A percentile compares a stretch with the other conserved stretches of the same genome.
Conservation (phyloP, 2,797 vertebrate genomes). For the Muraenolepis orangiensis region DNA sequence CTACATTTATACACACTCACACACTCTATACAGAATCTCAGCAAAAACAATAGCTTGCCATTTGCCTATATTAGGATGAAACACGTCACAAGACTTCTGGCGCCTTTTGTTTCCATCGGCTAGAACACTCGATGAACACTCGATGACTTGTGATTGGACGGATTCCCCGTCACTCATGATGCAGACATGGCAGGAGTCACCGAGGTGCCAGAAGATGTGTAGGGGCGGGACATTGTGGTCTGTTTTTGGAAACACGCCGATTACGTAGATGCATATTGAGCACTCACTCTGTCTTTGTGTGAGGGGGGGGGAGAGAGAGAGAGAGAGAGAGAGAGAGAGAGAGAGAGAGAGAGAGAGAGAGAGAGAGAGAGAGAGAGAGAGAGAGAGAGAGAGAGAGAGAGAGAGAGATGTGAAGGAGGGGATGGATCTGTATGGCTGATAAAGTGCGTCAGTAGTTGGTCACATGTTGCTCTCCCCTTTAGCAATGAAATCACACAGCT, state of each 20-base stretch:
- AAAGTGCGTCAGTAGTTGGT: constrained; percentile 62
- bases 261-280: neutral
- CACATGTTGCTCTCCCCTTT: constrained; percentile 38
- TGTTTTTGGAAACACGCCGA: neutral
- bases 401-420: constrained; percentile 20
- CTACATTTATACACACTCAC: neutral
- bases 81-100: constrained; percentile 41
- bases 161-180: constrained; percentile 52
- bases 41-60: constrained; percentile 30
- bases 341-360: neutral
- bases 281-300: neutral
- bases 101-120: constrained; percentile 50
- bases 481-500: neutral
- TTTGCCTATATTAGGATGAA: constrained; percentile 65
- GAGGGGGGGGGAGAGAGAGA: neutral
- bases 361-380: constrained; percentile 14
- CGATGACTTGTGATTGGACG: constrained; percentile 58
- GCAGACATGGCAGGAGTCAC: constrained; percentile 19
- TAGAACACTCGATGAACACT: constrained; percentile 52
- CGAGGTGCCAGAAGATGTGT: neutral
- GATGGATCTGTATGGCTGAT: constrained; percentile 32
- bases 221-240: neutral
- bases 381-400: constrained; percentile 5
- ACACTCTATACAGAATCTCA: neutral
- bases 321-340: neutral